Evolutionary conservation across 2,888 invertebrate genomes (phyloP), one percentile per base, ranked within the genome.

Genomic region (Sepiola atlantica): DNA sequence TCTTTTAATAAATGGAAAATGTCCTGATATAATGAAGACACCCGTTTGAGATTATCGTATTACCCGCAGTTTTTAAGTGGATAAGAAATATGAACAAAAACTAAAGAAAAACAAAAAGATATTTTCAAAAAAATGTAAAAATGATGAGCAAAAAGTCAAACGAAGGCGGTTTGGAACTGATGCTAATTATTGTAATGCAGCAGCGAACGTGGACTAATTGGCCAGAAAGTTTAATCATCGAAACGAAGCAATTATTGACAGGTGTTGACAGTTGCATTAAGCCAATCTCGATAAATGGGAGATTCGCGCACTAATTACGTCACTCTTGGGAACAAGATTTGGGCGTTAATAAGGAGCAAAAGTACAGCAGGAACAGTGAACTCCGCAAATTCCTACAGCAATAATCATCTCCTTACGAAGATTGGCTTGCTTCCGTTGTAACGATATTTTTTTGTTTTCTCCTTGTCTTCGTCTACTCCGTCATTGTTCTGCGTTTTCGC

Each of bases 251-350:
- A 77, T 77, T n/a, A 77, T 77, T 77, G 77, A 77, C 77, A 77
- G 77, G 77, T 77, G 77, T 32, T 77, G 77, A 1, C 77, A 14
- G 77, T 77, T 77, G 77, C 77, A 77, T 77, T 77, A 77, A 77
- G 21, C n/a, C 16, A 77, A 32, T 32, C n/a, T 18, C 16, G 77
- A 18, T 4, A 45, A 77, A 77, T 14, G n/a, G n/a, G 32, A 77
- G 32, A 77, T 77, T 77, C 77, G n/a, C 77, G n/a, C 77, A 32
- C 77, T n/a, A 77, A 77, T 77, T 77, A 77, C 77, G 77, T 77
- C 77, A 77, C 77, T 14, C 14, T n/a, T 21, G 77, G 77, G n/a
- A 77, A 18, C 77, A 16, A 14, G 77, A 77, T 77, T 77, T n/a
- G n/a, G 77, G 32, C 77, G 77, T n/a, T n/a, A 32, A 77, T 32